Evolutionary conservation across 2,888 invertebrate genomes (phyloP).

Genomic region (Zaprionus bogoriensis): DNA sequence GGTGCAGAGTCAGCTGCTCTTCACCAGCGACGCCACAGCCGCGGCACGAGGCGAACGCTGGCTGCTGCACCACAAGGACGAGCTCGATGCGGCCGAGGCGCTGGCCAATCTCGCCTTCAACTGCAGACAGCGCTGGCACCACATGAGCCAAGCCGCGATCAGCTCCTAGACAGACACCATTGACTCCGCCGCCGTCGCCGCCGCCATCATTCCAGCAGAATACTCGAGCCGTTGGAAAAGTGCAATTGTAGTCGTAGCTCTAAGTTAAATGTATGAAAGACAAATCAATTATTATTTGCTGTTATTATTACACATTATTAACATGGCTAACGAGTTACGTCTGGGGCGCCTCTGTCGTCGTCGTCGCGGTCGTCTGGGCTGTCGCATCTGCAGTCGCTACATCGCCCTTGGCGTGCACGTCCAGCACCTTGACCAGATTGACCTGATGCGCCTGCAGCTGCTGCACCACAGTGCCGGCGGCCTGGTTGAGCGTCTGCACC

Average conservation of each 20-base stretch:
- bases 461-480: conserved; percentile 86
- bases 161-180: conserved; percentile 60
- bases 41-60: conserved; percentile 50
- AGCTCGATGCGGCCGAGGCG: conserved; percentile 90
- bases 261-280: conserved; percentile 60
- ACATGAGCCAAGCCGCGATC: conserved; percentile 56
- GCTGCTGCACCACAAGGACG: conserved; percentile 86
- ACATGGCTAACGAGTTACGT: conserved; percentile 23
- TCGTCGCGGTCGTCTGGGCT: neutral
- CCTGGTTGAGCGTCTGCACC: conserved; percentile 87
- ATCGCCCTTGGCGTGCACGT: conserved; percentile 84
- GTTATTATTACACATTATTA: conserved; percentile 28
- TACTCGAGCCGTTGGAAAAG: conserved; percentile 67
- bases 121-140: conserved; percentile 80
- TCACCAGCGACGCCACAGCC: conserved; percentile 50
- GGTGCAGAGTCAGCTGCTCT: conserved; percentile 46
- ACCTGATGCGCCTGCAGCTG: conserved; percentile 88
- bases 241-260: conserved; percentile 63
- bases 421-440: conserved; percentile 87
- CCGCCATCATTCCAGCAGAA: conserved; percentile 79
- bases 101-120: conserved; percentile 87
- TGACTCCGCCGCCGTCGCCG: conserved; percentile 50
- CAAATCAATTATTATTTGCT: conserved; percentile 49
- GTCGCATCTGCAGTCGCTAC: neutral
- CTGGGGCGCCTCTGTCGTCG: neutral